Evolutionary conservation across 2,113 vertebrate species (phyloP).

Genomic region (Lepisosteus oculatus): DNA sequence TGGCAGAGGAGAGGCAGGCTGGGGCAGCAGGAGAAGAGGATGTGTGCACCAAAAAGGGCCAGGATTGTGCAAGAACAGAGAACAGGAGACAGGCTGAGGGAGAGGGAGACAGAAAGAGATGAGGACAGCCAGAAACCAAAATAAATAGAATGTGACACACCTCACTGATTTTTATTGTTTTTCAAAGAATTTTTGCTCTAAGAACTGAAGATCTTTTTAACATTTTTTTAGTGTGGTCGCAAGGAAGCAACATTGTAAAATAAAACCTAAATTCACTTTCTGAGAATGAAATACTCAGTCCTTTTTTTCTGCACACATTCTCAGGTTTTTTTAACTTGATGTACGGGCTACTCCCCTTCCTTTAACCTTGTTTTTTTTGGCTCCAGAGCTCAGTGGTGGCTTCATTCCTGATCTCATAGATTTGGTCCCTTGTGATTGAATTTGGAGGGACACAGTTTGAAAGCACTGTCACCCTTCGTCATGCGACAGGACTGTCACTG

Average conservation of each 20-base stretch:
- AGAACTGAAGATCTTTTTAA: slow-evolving; percentile 1
- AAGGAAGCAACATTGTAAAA: neutral
- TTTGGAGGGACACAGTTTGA: neutral
- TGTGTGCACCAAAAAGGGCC: neutral
- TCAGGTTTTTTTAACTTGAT: too few species aligned
- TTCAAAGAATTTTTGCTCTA: neutral
- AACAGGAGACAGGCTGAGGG: neutral
- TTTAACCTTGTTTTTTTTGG: neutral
- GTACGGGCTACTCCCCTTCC: neutral
- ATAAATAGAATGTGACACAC: neutral
- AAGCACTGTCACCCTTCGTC: neutral
- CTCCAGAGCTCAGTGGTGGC: neutral
- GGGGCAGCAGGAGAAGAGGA: neutral
- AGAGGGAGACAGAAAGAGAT: neutral
- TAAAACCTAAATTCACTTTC: neutral
- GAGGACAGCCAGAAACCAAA: neutral
- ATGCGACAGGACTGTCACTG: too few species aligned
- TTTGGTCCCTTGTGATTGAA: neutral
- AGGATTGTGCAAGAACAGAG: neutral
- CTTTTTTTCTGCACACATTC: too few species aligned
- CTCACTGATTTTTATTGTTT: too few species aligned
- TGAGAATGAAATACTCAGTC: too few species aligned
- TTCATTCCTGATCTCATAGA: neutral
- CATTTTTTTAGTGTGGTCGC: neutral
- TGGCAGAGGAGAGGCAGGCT: neutral